A percentile compares a stretch with the other conserved stretches of the same genome.
Evolutionary conservation across 2,888 invertebrate species (phyloP).

Genomic region (Spilarctia lutea): DNA sequence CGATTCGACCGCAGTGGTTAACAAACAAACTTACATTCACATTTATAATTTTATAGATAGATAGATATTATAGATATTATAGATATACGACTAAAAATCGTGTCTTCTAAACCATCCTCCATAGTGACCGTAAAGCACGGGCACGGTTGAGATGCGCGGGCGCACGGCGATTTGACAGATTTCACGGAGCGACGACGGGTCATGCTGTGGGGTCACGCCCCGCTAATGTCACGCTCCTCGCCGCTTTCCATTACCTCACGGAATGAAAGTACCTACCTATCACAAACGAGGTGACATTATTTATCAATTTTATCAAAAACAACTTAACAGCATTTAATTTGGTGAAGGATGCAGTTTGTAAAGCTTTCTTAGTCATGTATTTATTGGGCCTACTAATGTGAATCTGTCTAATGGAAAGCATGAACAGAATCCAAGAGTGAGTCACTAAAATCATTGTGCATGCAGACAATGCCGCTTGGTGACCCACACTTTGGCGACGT

Average conservation of each 20-base stretch:
- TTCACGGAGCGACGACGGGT: conserved; percentile 78
- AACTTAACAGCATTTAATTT: conserved; percentile 1
- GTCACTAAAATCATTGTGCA: no score
- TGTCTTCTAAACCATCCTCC: conserved; percentile 45
- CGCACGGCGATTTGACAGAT: conserved; percentile 86
- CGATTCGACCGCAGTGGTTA: no score
- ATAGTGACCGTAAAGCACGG: conserved; percentile 64
- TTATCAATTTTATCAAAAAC: conserved; percentile 31
- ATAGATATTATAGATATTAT: no score
- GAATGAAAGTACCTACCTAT: conserved; percentile 72
- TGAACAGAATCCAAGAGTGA: no score
- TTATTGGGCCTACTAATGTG: no score
- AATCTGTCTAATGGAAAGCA: no score
- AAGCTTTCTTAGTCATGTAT: background rate
- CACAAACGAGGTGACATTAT: conserved; percentile 57
- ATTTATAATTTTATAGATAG: no score
- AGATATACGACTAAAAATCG: conserved; percentile 33
- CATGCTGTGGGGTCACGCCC: conserved; percentile 80
- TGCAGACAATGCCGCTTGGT: no score
- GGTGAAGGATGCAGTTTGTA: no score
- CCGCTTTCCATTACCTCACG: conserved; percentile 77
- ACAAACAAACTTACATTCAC: no score
- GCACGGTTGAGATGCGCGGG: conserved; percentile 64
- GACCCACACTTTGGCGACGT: no score
- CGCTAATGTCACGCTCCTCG: conserved; percentile 75